A percentile compares a stretch with the other conserved stretches of the same genome.
phyloP scores from a whole-genome alignment of 2,888 invertebrate genomes.

The Kuschelorhynchus macadamiae region DNA sequence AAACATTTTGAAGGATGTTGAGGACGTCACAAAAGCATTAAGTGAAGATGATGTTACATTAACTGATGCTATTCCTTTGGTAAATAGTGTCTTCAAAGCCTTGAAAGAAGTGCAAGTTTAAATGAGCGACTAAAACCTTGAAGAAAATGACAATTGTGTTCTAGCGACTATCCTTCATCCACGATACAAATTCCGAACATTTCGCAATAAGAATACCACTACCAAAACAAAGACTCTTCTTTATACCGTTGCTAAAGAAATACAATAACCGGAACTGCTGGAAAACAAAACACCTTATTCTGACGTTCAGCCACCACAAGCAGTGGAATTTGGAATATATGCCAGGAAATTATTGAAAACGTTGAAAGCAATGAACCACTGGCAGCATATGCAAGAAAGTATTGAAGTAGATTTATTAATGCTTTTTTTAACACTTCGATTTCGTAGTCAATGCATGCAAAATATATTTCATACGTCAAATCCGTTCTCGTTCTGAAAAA shows the following conservation, averaged over 20 bases:
- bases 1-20: not conserved
- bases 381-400: too few relatives aligned
- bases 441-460: not conserved
- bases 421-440: not conserved
- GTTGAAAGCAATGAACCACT: too few relatives aligned
- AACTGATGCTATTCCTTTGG: slow-evolving; percentile 6
- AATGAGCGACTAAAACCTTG: not conserved
- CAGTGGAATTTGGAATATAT: too few relatives aligned
- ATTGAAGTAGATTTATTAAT: not conserved
- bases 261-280: not conserved
- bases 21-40: slow-evolving; percentile 7
- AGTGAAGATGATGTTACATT: slow-evolving; percentile 9
- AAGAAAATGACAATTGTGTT: slow-evolving; percentile 1
- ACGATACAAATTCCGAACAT: not conserved
- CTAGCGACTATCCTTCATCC: slow-evolving; percentile 2
- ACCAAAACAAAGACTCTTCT: not conserved
- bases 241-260: not conserved
- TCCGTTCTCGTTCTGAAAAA: too few relatives aligned
- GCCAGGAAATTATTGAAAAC: too few relatives aligned
- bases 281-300: not conserved
- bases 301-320: not conserved
- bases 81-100: not conserved
- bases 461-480: not conserved
- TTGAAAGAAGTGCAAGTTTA: not conserved
- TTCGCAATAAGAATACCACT: too few relatives aligned